Evolutionary conservation across 2,113 vertebrate genomes (phyloP), one percentile per base, ranked within the genome.

Genomic region (Nycticebus coucang): DNA sequence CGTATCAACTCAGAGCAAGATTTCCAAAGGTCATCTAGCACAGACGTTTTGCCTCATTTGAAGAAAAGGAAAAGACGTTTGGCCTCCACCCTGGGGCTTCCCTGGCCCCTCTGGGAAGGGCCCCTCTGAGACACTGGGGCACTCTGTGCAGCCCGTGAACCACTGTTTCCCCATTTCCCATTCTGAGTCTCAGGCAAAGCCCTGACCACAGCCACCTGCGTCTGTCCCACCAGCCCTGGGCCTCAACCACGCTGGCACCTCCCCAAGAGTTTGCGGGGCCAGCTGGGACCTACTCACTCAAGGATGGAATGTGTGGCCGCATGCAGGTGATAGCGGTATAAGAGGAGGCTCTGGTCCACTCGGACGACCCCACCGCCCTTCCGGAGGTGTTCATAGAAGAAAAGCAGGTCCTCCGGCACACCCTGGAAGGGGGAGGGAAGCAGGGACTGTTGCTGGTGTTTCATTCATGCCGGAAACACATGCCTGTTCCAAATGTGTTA

Each of bases 391-490:
- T 99, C 97, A 90, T 99, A 99, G 98, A 99, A 99, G 97, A 99
- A 99, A n/a, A 99, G 96, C 97, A 99, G 94, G 95, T 99, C 99
- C 97, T 99, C 99, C 0, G 99, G 99, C 77, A 99, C 98, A 2
- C 99, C 99, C 99, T 99, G 96, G 0, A 8, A 94, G 79, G 87
- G 14, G 68, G 33, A 37, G 60, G 53, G 30, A 12, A 18, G 30
- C 50, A 30, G 74, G 14, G 37, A 18, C 24, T 7, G 24, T 7
- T 33, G 30, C 64, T 68, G 64, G 64, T 15, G 30, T 33, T 33
- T 30, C 30, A 15, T 1, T 68, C 64, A 7, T 14, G 13, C 26
- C 30, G 6, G 26, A 5, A 13, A 28, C 18, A 12, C 0, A 10
- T 24, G 37, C 72, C 4, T 18, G 26, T 17, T 18, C 28, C 45